A percentile compares a stretch with the other conserved stretches of the same genome.
These are phyloP conservation scores for Panthera uncia DNA, from an alignment of 2,113 vertebrate genomes.

Conservation along the genomic window DNA sequence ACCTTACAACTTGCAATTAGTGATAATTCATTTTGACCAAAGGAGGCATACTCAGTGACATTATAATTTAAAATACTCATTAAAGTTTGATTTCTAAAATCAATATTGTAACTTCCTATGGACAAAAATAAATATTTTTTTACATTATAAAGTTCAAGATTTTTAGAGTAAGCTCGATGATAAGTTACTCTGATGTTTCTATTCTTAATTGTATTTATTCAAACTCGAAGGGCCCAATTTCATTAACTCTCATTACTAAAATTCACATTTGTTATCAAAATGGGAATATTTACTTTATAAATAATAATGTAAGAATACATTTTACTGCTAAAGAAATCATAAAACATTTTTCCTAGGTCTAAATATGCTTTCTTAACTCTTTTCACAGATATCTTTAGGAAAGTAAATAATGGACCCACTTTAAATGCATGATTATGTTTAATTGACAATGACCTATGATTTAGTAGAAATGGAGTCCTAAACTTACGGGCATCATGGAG, in stretches of 20 bases:
- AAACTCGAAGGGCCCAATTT: not conserved
- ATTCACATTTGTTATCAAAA: conserved; percentile 37
- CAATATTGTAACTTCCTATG: not conserved
- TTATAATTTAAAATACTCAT: not conserved
- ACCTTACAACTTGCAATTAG: not conserved
- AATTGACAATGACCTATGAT: not conserved
- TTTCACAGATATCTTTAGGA: not conserved
- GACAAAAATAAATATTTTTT: conserved; percentile 7
- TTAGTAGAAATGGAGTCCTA: not conserved
- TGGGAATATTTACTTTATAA: not conserved
- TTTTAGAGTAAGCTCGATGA: not conserved
- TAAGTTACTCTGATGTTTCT: not conserved
- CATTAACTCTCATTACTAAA: not conserved
- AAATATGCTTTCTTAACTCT: not conserved
- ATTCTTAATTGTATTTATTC: not conserved
- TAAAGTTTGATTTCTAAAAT: not conserved
- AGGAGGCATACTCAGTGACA: not conserved
- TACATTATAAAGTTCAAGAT: not conserved
- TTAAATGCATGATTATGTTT: conserved; percentile 10
- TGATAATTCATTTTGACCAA: not conserved
- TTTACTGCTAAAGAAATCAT: conserved; percentile 14
- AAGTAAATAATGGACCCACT: not conserved
- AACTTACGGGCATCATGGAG: not conserved
- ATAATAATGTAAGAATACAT: not conserved
- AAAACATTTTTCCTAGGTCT: not conserved